Evolutionary conservation across 1,140 invertebrate species (phyloP).

Genomic region (Brachionus angularis): DNA sequence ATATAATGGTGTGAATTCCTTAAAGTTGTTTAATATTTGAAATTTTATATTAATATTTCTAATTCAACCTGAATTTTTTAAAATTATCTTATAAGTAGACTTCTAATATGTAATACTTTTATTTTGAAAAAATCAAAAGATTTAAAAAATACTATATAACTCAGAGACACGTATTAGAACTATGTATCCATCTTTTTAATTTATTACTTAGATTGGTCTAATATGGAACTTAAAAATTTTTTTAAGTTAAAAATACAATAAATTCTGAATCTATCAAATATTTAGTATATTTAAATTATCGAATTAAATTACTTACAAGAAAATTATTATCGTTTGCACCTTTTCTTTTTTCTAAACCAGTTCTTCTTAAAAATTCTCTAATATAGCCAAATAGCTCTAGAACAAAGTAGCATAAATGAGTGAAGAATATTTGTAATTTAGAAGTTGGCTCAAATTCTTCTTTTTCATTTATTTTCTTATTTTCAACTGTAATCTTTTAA

Average conservation of each 20-base stretch:
- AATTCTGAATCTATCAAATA: too few relatives aligned
- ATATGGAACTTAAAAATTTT: not conserved
- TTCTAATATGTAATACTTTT: too few relatives aligned
- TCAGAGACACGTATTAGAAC: too few relatives aligned
- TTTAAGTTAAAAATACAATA: not conserved
- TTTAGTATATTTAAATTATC: too few relatives aligned
- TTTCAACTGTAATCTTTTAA: not conserved
- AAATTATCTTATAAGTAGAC: too few relatives aligned
- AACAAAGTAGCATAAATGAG: slow-evolving; percentile 17
- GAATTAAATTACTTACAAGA: too few relatives aligned
- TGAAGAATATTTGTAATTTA: slow-evolving; percentile 23
- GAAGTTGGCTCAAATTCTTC: slow-evolving; percentile 1
- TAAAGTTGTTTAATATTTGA: slow-evolving; percentile 59
- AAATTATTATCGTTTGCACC: not conserved
- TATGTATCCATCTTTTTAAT: too few relatives aligned
- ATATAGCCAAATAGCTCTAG: slow-evolving; percentile 3
- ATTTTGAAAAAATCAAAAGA: too few relatives aligned
- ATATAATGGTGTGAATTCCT: slow-evolving; percentile 82
- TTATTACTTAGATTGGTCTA: too few relatives aligned
- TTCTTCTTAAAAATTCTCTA: slow-evolving; percentile 14
- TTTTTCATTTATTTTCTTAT: not conserved
- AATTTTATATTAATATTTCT: too few relatives aligned
- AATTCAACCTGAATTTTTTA: too few relatives aligned
- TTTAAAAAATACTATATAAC: too few relatives aligned
- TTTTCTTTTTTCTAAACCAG: slow-evolving; percentile 17